Evolutionary conservation across 2,888 invertebrate species (phyloP).

Genomic region (Drosophila sordidula): DNA sequence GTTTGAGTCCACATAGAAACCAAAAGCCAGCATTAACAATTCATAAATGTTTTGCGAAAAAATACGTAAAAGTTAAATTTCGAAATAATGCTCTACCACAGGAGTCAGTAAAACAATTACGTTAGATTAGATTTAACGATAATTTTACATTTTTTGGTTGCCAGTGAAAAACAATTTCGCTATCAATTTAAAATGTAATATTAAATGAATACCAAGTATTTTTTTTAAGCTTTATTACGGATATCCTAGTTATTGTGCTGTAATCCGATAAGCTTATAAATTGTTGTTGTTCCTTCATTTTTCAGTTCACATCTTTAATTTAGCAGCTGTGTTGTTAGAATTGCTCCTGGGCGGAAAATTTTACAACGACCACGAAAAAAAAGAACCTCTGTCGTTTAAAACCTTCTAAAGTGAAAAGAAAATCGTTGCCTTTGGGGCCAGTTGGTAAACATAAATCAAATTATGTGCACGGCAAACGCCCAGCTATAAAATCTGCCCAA

Average conservation of each 20-base stretch:
- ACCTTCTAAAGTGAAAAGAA: slow-evolving; percentile 51
- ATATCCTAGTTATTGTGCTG: background rate
- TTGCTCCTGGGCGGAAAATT: slow-evolving; percentile 8
- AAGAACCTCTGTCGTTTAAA: slow-evolving; percentile 7
- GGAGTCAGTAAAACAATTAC: too few relatives aligned
- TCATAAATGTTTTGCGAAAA: background rate
- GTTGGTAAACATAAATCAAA: slow-evolving; percentile 69
- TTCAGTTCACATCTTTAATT: slow-evolving; percentile 15
- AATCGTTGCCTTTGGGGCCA: slow-evolving; percentile 26
- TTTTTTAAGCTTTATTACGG: slow-evolving; percentile 12
- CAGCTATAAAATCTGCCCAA: slow-evolving; percentile 56
- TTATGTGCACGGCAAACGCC: slow-evolving; percentile 58
- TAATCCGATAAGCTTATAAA: slow-evolving; percentile 20
- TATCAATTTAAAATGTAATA: background rate
- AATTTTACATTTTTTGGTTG: background rate
- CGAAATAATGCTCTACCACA: too few relatives aligned
- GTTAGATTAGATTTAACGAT: too few relatives aligned
- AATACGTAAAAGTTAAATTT: background rate
- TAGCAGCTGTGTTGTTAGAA: slow-evolving; percentile 7
- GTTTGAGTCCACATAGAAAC: background rate
- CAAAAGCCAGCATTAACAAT: slow-evolving; percentile 13
- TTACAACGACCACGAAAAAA: background rate
- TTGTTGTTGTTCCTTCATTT: slow-evolving; percentile 30
- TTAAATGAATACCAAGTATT: background rate
- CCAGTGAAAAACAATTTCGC: background rate